A percentile compares a stretch with the other conserved stretches of the same genome.
Conservation (phyloP, 2,797 vertebrate genomes). For the Mareca strepera region DNA sequence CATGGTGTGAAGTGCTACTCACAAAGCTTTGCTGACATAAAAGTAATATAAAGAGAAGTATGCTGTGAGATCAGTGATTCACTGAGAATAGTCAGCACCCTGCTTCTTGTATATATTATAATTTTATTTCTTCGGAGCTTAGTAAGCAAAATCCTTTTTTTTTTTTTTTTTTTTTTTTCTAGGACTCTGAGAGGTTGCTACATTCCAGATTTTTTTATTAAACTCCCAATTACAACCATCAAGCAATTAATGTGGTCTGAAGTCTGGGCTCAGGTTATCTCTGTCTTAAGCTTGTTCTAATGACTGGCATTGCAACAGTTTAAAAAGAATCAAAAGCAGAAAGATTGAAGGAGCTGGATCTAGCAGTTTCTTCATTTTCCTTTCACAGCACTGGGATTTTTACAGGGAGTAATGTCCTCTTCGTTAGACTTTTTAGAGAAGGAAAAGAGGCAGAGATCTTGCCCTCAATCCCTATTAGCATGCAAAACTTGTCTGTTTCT, state of each 20-base stretch:
- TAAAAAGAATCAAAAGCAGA: neutral
- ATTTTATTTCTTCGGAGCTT: neutral
- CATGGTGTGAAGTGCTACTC: neutral
- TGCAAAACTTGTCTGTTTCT: neutral
- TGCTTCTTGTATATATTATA: neutral
- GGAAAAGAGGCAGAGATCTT: neutral
- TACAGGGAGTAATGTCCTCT: neutral
- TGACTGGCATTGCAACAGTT: neutral
- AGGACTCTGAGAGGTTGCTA: neutral
- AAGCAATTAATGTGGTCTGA: neutral
- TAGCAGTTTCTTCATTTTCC: neutral
- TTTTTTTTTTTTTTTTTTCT: neutral
- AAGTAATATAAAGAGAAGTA: neutral
- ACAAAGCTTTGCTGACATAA: slow-evolving; percentile 18
- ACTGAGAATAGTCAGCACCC: neutral
- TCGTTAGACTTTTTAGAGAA: neutral
- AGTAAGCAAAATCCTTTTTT: neutral
- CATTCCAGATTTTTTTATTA: neutral
- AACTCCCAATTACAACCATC: neutral
- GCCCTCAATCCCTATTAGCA: neutral
- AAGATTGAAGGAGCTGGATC: neutral
- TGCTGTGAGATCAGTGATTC: neutral
- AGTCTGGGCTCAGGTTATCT: neutral
- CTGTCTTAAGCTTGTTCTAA: neutral
- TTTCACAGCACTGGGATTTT: neutral